Percentiles rank a stretch among this genome's conserved stretches.
Evolutionary conservation across 2,797 vertebrate species (phyloP).

Genomic region (Poecilia wingei): DNA sequence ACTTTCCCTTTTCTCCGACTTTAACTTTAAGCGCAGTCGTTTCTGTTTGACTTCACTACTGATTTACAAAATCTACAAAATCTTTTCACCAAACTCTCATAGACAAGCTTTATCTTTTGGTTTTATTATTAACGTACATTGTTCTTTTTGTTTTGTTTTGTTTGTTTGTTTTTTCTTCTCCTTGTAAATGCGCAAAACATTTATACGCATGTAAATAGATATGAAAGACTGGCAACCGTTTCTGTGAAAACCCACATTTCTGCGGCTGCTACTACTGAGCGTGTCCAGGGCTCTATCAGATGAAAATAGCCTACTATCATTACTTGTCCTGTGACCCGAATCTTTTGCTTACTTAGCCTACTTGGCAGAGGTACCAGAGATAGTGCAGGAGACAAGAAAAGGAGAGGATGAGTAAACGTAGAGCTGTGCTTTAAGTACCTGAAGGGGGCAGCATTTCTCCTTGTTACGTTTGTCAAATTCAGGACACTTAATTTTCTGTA

Average conservation of each 20-base stretch:
- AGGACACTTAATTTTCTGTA: background rate
- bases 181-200: background rate
- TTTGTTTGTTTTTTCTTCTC: background rate
- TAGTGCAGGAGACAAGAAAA: background rate
- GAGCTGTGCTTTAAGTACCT: constrained; percentile 11
- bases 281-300: constrained; percentile 1
- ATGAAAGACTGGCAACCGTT: background rate
- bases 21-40: background rate
- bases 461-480: background rate
- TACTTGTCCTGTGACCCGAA: constrained; percentile 61
- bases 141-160: no score
- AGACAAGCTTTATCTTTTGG: background rate
- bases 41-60: background rate
- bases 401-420: constrained; percentile 5
- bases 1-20: constrained; percentile 11
- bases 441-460: constrained; percentile 28
- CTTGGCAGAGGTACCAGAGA: constrained; percentile 32
- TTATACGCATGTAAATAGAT: background rate
- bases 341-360: constrained; percentile 51
- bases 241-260: background rate
- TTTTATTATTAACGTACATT: background rate
- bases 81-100: background rate
- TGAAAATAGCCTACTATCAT: constrained; percentile 27
- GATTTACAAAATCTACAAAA: background rate
- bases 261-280: background rate